Conservation (phyloP, 2,888 invertebrate genomes). For the Sphinx pinastri region DNA sequence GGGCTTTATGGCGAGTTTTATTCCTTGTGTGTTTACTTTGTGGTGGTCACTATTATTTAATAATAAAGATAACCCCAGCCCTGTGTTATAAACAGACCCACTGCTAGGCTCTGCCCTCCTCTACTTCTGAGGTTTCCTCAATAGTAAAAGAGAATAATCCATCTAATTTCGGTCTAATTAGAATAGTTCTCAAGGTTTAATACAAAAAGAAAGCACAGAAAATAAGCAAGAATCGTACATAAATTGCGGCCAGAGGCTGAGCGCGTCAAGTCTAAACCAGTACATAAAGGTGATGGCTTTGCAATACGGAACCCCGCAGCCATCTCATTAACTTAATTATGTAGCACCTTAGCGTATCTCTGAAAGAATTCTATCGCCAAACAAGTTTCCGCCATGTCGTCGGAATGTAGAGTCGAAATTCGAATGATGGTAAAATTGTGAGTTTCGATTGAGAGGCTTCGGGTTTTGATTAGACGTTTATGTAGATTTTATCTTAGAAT, state of each 20-base stretch:
- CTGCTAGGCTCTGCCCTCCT: no score
- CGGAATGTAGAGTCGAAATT: neutral
- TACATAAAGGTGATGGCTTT: slow-evolving; percentile 20
- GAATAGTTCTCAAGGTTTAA: neutral
- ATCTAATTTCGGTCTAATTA: no score
- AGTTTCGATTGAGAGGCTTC: no score
- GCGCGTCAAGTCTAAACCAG: neutral
- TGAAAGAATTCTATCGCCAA: slow-evolving; percentile 29
- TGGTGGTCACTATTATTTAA: no score
- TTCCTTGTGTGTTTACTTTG: no score
- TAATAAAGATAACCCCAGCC: no score
- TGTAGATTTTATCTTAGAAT: no score
- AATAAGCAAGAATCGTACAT: slow-evolving; percentile 12
- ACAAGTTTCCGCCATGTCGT: neutral
- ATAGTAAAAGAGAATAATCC: no score
- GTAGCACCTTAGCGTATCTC: slow-evolving; percentile 49
- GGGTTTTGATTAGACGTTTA: no score
- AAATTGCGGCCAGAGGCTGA: neutral
- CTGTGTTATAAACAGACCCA: no score
- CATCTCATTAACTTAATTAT: slow-evolving; percentile 68
- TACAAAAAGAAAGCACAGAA: slow-evolving; percentile 1
- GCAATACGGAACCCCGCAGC: slow-evolving; percentile 33
- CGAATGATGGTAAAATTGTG: neutral
- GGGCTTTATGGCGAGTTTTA: no score
- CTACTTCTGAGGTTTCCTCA: no score